Conservation (phyloP, 1,140 invertebrate genomes). For the Mylabris phalerata region DNA sequence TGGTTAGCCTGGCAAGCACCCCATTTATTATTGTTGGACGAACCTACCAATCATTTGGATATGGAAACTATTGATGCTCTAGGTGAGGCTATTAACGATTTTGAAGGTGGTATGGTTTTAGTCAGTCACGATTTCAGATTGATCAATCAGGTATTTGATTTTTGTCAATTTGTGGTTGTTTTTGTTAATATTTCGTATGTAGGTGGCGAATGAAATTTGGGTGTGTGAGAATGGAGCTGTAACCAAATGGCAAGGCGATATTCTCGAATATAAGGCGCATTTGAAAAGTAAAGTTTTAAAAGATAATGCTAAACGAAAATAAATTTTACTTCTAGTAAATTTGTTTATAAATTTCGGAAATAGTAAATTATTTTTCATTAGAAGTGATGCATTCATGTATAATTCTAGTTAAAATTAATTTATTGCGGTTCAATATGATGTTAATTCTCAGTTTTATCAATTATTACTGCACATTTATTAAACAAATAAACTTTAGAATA, state of each 20-base stretch:
- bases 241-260: conserved; percentile 95
- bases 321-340: conserved; percentile 11
- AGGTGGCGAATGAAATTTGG: conserved; percentile 99
- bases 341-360: not conserved
- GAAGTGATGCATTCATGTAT: conserved; percentile 5
- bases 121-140: conserved; percentile 98
- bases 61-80: conserved; percentile 99
- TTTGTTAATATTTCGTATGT: conserved; percentile 12
- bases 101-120: conserved; percentile 95
- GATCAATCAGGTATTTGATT: conserved; percentile 80
- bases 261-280: conserved; percentile 93
- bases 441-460: not conserved
- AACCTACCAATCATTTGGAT: conserved; percentile 98
- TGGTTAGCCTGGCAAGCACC: conserved; percentile 94
- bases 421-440: conserved; percentile 1
- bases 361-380: conserved; percentile 14
- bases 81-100: conserved; percentile 96
- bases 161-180: no score
- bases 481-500: conserved; percentile 1
- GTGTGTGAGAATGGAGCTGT: conserved; percentile 94
- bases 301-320: conserved; percentile 46
- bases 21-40: conserved; percentile 89
- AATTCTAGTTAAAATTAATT: conserved; percentile 15
- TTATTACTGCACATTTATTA: not conserved
- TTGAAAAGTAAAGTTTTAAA: conserved; percentile 77